Percentiles rank a stretch among this genome's conserved stretches.
Evolutionary conservation across 1,140 invertebrate genomes (phyloP).

Genomic region (Pogonus chalceus): DNA sequence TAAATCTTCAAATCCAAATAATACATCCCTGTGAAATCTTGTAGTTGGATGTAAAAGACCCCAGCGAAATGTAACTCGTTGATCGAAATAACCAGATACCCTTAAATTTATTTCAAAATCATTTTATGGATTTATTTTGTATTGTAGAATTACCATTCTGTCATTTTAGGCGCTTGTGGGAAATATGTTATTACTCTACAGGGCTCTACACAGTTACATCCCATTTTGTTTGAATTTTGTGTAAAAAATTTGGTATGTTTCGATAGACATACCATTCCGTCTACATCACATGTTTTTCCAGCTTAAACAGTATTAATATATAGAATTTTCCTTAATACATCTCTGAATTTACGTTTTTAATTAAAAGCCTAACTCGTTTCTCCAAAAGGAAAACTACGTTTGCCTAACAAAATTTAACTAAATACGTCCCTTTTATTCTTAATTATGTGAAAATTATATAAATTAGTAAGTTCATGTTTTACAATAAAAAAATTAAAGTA

Average conservation of each 20-base stretch:
- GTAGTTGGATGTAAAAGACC: slow-evolving; percentile 35
- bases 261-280: slow-evolving; percentile 42
- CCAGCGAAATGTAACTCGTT: slow-evolving; percentile 27
- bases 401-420: too few relatives aligned
- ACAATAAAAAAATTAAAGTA: too few relatives aligned
- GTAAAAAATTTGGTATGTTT: slow-evolving; percentile 39
- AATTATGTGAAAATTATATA: too few relatives aligned
- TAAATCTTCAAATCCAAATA: slow-evolving; percentile 47
- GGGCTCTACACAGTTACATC: slow-evolving; percentile 43
- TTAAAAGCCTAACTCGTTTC: too few relatives aligned
- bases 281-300: slow-evolving; percentile 41
- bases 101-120: slow-evolving; percentile 12
- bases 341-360: too few relatives aligned
- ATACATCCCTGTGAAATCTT: slow-evolving; percentile 42
- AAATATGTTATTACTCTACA: slow-evolving; percentile 44
- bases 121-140: background rate
- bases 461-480: too few relatives aligned
- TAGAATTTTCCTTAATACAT: too few relatives aligned
- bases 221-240: slow-evolving; percentile 41
- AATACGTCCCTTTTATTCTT: too few relatives aligned
- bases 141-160: slow-evolving; percentile 24
- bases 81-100: slow-evolving; percentile 25
- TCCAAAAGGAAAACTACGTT: too few relatives aligned
- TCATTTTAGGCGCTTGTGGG: slow-evolving; percentile 41
- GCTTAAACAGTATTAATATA: too few relatives aligned